Conservation (phyloP, 2,888 invertebrate species). For the Leptarthrus brevirostris region DNA sequence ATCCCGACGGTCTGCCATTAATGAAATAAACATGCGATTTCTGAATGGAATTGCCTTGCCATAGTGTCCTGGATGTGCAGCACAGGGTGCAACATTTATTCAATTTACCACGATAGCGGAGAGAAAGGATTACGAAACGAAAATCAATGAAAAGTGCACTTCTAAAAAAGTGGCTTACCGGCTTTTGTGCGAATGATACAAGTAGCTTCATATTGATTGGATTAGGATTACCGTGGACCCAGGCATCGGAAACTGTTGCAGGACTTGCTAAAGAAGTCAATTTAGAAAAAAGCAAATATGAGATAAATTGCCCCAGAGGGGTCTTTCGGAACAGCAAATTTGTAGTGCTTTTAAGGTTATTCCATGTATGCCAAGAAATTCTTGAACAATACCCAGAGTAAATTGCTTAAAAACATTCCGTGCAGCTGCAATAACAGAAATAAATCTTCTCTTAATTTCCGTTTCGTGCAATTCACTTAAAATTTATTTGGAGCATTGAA, state of each 20-base stretch:
- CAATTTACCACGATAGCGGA: constrained; percentile 14
- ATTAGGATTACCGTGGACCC: constrained; percentile 1
- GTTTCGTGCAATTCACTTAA: too few species aligned
- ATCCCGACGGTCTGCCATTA: constrained; percentile 13
- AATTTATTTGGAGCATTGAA: too few species aligned
- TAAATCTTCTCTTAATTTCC: too few species aligned
- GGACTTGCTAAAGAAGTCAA: neutral
- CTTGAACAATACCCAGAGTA: too few species aligned
- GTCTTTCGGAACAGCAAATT: too few species aligned
- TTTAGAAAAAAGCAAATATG: neutral
- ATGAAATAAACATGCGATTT: constrained; percentile 40
- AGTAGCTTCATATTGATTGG: constrained; percentile 16
- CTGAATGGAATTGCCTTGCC: constrained; percentile 18
- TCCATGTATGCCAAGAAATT: too few species aligned
- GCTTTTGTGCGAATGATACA: neutral
- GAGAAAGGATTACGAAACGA: constrained; percentile 8
- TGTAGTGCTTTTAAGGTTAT: too few species aligned
- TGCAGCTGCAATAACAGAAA: too few species aligned
- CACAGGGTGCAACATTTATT: constrained; percentile 8
- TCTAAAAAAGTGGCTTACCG: constrained; percentile 5
- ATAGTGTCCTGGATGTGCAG: constrained; percentile 17
- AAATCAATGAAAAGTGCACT: constrained; percentile 26
- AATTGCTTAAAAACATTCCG: too few species aligned
- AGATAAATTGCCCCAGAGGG: too few species aligned
- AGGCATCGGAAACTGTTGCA: neutral